phyloP scores from a whole-genome alignment of 1,140 invertebrate species.

The Ips nitidus region DNA sequence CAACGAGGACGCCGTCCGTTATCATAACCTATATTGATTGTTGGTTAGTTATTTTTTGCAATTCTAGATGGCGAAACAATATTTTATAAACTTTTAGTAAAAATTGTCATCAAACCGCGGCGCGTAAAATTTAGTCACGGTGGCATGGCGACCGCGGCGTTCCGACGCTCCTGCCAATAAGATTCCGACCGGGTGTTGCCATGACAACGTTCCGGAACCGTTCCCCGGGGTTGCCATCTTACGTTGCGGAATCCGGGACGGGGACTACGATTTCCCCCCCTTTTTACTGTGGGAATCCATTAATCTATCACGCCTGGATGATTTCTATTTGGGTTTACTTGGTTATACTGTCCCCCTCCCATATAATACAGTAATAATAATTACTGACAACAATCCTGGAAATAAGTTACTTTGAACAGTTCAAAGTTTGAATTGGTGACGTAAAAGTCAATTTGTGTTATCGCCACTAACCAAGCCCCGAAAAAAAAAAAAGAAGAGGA shows the following conservation, averaged over 20 bases:
- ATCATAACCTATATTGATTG: constrained; percentile 49
- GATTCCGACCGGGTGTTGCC: constrained; percentile 21
- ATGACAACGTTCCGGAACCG: constrained; percentile 14
- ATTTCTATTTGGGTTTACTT: no score
- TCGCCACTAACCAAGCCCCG: no score
- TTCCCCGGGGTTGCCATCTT: constrained; percentile 23
- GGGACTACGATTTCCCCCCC: constrained; percentile 8
- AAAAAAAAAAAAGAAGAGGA: no score
- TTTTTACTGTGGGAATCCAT: neutral
- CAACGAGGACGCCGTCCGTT: constrained; percentile 34
- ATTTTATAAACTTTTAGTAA: no score
- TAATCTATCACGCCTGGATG: no score
- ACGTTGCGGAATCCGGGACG: constrained; percentile 24
- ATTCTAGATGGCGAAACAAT: no score
- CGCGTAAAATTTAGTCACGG: constrained; percentile 14
- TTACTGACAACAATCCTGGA: no score
- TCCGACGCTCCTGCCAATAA: constrained; percentile 19
- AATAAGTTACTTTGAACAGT: no score
- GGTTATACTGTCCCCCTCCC: no score
- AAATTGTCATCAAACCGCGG: neutral
- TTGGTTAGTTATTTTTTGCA: neutral
- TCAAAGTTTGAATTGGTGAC: no score
- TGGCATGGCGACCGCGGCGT: constrained; percentile 9
- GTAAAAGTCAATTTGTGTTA: no score
- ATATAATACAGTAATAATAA: no score